Evolutionary conservation across 1,140 invertebrate species (phyloP).

Genomic region (Drosophila ironensis): DNA sequence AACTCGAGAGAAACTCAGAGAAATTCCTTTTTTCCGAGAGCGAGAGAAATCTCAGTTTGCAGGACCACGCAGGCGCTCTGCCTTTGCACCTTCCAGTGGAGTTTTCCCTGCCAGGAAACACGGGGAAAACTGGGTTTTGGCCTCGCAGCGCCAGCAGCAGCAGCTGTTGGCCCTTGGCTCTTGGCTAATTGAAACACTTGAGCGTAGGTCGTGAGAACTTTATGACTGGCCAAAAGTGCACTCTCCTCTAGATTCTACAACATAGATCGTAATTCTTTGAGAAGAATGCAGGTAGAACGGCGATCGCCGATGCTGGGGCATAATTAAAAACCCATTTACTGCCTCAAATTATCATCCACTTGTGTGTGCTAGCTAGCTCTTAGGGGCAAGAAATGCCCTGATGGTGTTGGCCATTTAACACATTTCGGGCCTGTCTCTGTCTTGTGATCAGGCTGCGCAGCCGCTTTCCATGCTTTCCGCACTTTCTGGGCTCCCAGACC

Average conservation of each 20-base stretch:
- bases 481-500: no score
- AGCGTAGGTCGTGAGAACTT: conserved; percentile 64
- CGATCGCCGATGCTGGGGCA: neutral
- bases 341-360: conserved; percentile 7
- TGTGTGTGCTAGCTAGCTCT: conserved; percentile 4
- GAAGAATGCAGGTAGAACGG: conserved; percentile 18
- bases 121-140: conserved; percentile 37
- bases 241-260: conserved; percentile 7
- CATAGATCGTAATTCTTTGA: no score
- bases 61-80: conserved; percentile 46
- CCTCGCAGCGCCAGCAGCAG: conserved; percentile 7
- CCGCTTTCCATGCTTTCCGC: conserved; percentile 30
- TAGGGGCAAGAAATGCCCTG: conserved; percentile 19
- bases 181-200: conserved; percentile 68
- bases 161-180: conserved; percentile 41
- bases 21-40: no score
- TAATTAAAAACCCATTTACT: conserved; percentile 68
- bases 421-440: conserved; percentile 40
- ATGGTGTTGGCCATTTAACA: conserved; percentile 43
- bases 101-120: conserved; percentile 30
- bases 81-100: conserved; percentile 33
- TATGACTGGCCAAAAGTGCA: conserved; percentile 44
- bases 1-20: neutral
- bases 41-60: neutral
- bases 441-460: conserved; percentile 21